Evolutionary conservation across 2,113 vertebrate genomes (phyloP).

Genomic region (Bombycilla garrulus): DNA sequence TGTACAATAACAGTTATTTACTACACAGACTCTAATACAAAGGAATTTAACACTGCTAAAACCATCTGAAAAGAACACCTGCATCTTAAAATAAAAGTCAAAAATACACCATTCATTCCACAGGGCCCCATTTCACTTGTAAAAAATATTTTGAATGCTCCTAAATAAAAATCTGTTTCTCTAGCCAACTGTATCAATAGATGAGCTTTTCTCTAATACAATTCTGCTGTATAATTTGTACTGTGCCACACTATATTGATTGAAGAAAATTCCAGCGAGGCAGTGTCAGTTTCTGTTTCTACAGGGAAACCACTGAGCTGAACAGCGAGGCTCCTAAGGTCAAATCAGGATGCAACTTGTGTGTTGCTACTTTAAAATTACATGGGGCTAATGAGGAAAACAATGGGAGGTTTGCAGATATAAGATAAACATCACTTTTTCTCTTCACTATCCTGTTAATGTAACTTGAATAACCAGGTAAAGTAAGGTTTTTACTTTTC

Average conservation of each 20-base stretch:
- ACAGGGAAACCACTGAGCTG: slow-evolving; percentile 77
- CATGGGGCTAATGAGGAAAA: not conserved
- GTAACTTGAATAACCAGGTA: not conserved
- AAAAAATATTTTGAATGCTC: slow-evolving; percentile 46
- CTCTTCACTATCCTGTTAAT: not conserved
- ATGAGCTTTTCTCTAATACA: slow-evolving; percentile 58
- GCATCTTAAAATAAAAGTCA: not conserved
- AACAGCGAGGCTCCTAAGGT: slow-evolving; percentile 77
- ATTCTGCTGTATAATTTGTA: slow-evolving; percentile 74
- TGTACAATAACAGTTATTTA: not conserved
- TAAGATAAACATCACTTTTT: not conserved
- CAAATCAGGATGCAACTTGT: slow-evolving; percentile 69
- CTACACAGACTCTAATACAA: not conserved
- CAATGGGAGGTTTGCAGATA: not conserved
- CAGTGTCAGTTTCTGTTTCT: slow-evolving; percentile 75
- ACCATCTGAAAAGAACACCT: not conserved
- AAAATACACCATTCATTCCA: not conserved
- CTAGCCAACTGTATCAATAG: slow-evolving; percentile 53
- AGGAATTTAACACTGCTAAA: not conserved
- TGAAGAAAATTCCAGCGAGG: slow-evolving; percentile 64
- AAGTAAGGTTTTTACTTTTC: not conserved
- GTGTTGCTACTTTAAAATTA: slow-evolving; percentile 10
- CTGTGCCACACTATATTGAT: slow-evolving; percentile 78
- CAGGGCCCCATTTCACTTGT: not conserved
- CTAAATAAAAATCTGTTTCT: slow-evolving; percentile 38